Base-by-base conservation (phyloP, 2,888 invertebrate species). In the Heliconius cydno region DNA sequence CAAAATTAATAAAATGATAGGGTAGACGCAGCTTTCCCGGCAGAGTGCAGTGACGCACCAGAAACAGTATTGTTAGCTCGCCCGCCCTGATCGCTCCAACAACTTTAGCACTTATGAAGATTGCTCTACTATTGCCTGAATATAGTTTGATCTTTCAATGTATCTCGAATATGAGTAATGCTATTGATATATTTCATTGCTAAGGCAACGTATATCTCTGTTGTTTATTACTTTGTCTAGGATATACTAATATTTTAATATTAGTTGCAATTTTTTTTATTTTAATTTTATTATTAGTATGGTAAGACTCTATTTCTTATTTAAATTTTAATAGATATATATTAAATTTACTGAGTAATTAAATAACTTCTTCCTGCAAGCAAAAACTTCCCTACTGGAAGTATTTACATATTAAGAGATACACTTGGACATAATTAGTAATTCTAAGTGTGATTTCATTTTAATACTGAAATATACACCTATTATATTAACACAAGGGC, bases 81-180 rank as follows among this genome's bases (percentile, higher is more conserved):
- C 86, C 72, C 82, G 85, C 86, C 85, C 85, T 86, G 86, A 87
- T 86, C 88, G 87, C 87, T 86, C 85, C 86, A 87, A 86, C 88
- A 88, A 89, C 88, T 89, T 86, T 84, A 85, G 88, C 89, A 91
- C 90, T 91, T 90, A 88, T 88, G 86, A 89, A 91, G 90, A 92
- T 92, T 92, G 89, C 86, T 85, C 87, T 86, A 83, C 84, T 84
- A 87, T 88, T 87, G 87, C 81, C 86, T 83, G 85, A 85, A 84
- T 85, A 85, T 86, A 87, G 74, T 70, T 79, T 70, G 72, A 80
- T 80, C 75, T 77, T 74, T 68, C 72, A 74, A 63, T 46, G 41
- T 73, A 78, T 52, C 70, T 67, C 71, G 63, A 76, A 80, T 70
- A 79, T 79, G 60, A 75, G 66, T 60, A 78, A 77, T 78, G 71